phyloP scores from a whole-genome alignment of 2,888 invertebrate genomes.

The Agelastica alni region DNA sequence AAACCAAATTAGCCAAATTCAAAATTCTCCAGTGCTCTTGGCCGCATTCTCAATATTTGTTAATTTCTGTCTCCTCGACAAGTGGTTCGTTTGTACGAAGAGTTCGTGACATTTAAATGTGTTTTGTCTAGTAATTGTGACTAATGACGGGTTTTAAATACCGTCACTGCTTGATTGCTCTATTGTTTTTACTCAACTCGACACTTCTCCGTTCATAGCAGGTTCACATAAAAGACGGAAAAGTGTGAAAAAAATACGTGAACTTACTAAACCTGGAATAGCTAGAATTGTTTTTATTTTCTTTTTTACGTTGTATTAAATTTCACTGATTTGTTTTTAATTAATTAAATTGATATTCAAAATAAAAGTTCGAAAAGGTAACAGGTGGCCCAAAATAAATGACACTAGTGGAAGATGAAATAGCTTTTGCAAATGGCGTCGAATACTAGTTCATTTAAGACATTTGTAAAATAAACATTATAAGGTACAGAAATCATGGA shows the following conservation, averaged over 20 bases:
- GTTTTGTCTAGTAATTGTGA: constrained; percentile 44
- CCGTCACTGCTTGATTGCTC: constrained; percentile 44
- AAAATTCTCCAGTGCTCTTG: constrained; percentile 8
- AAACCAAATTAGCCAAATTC: constrained; percentile 26
- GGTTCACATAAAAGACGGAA: too few species aligned
- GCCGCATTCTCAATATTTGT: constrained; percentile 12
- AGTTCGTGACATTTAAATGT: constrained; percentile 41
- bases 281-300: background rate
- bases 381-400: too few species aligned
- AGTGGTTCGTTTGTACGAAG: constrained; percentile 37
- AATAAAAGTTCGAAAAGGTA: too few species aligned
- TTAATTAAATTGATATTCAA: too few species aligned
- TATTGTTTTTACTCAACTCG: constrained; percentile 40
- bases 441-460: too few species aligned
- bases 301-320: background rate
- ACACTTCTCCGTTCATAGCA: background rate
- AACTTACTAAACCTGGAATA: too few species aligned
- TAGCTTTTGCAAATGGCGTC: too few species aligned
- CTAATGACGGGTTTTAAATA: constrained; percentile 46
- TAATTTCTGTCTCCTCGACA: constrained; percentile 27
- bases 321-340: too few species aligned
- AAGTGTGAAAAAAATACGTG: too few species aligned
- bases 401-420: too few species aligned
- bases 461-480: too few species aligned
- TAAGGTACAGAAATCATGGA: too few species aligned